These are phyloP conservation scores for Eulemur macaco DNA, from an alignment of 2,113 vertebrate genomes.

Conservation along the genomic window DNA sequence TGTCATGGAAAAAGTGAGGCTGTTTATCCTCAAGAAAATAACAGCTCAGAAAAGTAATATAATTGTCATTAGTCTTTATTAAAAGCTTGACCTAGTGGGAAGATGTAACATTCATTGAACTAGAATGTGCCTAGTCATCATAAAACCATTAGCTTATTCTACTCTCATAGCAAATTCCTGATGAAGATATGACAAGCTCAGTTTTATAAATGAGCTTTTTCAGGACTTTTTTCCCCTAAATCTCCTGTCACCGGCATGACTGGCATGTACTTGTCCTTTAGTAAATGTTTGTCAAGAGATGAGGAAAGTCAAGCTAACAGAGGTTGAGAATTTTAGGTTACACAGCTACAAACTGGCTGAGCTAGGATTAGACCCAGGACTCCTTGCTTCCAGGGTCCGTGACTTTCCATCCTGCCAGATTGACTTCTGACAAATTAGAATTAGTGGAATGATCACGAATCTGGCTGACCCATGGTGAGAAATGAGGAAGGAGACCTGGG, in stretches of 20 bases:
- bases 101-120: slow-evolving; percentile 22
- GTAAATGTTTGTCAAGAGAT: not conserved
- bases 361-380: not conserved
- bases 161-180: not conserved
- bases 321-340: not conserved
- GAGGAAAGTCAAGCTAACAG: not conserved
- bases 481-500: not conserved
- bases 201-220: slow-evolving; percentile 24
- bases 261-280: not conserved
- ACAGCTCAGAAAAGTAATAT: not conserved
- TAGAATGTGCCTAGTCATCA: not conserved
- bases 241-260: not conserved
- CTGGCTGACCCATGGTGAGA: not conserved
- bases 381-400: not conserved
- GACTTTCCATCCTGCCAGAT: not conserved
- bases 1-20: not conserved
- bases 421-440: not conserved
- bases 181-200: not conserved
- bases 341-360: not conserved
- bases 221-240: not conserved
- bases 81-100: not conserved
- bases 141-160: slow-evolving; percentile 38
- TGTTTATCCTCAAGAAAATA: not conserved
- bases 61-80: not conserved
- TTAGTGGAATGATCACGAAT: not conserved